Base-by-base conservation (phyloP, 2,888 invertebrate genomes). In the Terebella lapidaria region DNA sequence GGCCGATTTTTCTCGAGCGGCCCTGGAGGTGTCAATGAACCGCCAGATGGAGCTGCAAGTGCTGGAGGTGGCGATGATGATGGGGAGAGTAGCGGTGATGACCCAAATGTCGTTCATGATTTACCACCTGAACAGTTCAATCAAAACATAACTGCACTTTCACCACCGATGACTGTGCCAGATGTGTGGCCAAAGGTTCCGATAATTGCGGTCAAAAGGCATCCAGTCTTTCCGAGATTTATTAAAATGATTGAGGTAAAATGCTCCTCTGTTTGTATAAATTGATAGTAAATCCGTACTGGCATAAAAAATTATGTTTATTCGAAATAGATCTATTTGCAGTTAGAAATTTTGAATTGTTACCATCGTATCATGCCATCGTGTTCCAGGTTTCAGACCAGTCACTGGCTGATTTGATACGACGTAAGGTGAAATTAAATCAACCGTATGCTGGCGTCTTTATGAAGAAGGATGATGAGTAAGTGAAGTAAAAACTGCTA, bases 381-480 rank as follows among this genome's bases (percentile, higher is more conserved):
- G n/a, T n/a, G n/a, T n/a, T n/a, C 61, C 82, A 92, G 90, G 84
- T 96, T 47, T 87, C 89, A 30, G 90, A 96, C 82, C 90, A 92
- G 49, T 84, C 87, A 57, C 83, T 99, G 58, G 92, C 94, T 75
- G 91, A 93, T 76, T 78, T 99, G 53, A 86, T 99, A 61, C 85
- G 94, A 74, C 86, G 94, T 66, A 97, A 97, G 84, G 92, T 97
- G 0, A 90, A 91, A 79, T 81, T 97, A 20, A 94, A 94, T 79
- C 94, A 95, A 78, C 99, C 99, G 0, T 99, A 99, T 75, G 89
- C 94, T 54, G 99, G 97, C 2, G 89, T 99, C 55, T 99, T 99
- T 77, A 83, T 99, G 70, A 94, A 95, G 74, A 92, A 89, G 77
- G 88, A 89, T 73, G 91, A 92, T 74, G 92, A 90, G 87, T 88